phyloP scores from a whole-genome alignment of 2,797 vertebrate species.

The Hyperoplus lanceolatus region DNA sequence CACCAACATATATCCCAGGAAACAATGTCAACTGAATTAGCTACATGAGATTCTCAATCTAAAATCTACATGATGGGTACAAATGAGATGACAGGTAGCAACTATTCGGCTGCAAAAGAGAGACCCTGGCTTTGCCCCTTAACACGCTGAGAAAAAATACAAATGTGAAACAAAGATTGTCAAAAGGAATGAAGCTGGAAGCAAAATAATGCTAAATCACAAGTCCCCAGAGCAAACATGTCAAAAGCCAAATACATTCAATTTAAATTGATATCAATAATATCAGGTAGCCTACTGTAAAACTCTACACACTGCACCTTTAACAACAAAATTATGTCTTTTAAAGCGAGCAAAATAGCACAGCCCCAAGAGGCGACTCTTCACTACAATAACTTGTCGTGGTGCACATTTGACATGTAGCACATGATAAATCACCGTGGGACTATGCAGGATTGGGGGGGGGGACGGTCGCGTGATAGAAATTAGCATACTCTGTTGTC shows the following conservation, averaged over 20 bases:
- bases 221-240: too few relatives aligned
- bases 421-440: constrained; percentile 52
- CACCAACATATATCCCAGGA: neutral
- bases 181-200: neutral
- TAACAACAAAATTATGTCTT: neutral
- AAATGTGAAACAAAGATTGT: constrained; percentile 22
- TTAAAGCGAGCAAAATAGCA: constrained; percentile 25
- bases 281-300: too few relatives aligned
- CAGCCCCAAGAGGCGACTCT: constrained; percentile 21
- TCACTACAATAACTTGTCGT: neutral
- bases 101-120: constrained; percentile 7
- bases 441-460: constrained; percentile 4
- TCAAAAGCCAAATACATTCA: too few relatives aligned
- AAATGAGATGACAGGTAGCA: constrained; percentile 24
- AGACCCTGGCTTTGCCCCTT: neutral
- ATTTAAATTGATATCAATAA: neutral
- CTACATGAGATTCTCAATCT: constrained; percentile 24
- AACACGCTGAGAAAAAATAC: neutral
- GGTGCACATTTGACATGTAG: constrained; percentile 48
- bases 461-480: constrained; percentile 47
- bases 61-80: neutral
- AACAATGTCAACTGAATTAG: constrained; percentile 23
- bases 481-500: constrained; percentile 63
- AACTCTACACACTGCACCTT: neutral
- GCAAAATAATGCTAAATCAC: neutral